These are phyloP conservation scores for Girardia tigrina DNA, from an alignment of 2,888 invertebrate genomes.

Conservation along the genomic window DNA sequence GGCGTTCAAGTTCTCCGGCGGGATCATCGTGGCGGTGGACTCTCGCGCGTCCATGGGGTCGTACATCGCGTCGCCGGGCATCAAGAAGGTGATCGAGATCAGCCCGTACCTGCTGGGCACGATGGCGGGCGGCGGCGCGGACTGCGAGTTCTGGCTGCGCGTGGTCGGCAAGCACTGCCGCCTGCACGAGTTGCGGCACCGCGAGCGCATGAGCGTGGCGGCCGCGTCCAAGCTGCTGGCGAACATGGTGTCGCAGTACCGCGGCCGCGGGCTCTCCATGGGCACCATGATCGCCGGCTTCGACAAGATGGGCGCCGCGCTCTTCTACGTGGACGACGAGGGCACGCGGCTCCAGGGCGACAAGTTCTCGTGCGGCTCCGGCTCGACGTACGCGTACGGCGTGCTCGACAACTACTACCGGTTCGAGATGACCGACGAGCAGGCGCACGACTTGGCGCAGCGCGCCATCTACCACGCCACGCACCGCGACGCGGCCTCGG, in stretches of 20 bases:
- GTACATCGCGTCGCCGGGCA: slow-evolving; percentile 79
- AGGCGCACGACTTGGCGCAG: slow-evolving; percentile 81
- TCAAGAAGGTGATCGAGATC: slow-evolving; percentile 95
- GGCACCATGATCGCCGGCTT: slow-evolving; percentile 79
- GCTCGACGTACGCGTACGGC: slow-evolving; percentile 89
- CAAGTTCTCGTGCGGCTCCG: slow-evolving; percentile 90
- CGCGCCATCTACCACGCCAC: slow-evolving; percentile 94
- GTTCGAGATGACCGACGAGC: slow-evolving; percentile 68
- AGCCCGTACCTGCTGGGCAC: slow-evolving; percentile 89
- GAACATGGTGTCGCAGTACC: slow-evolving; percentile 93
- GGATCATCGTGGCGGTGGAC: slow-evolving; percentile 86
- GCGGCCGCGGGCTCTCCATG: slow-evolving; percentile 85
- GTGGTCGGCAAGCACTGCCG: slow-evolving; percentile 80
- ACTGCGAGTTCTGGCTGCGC: slow-evolving; percentile 96
- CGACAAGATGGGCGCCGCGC: slow-evolving; percentile 81
- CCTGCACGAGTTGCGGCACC: slow-evolving; percentile 67
- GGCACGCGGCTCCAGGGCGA: slow-evolving; percentile 79
- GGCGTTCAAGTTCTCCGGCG: slow-evolving; percentile 78
- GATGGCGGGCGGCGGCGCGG: slow-evolving; percentile 93
- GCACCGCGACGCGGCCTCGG: slow-evolving; percentile 85
- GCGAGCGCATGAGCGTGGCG: slow-evolving; percentile 87
- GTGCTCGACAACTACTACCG: slow-evolving; percentile 70
- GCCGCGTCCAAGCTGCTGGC: slow-evolving; percentile 97
- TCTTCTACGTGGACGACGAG: slow-evolving; percentile 94
- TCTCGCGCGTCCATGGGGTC: slow-evolving; percentile 88